phyloP scores from a whole-genome alignment of 2,797 vertebrate species.

The Alcedo quadribrachys region DNA sequence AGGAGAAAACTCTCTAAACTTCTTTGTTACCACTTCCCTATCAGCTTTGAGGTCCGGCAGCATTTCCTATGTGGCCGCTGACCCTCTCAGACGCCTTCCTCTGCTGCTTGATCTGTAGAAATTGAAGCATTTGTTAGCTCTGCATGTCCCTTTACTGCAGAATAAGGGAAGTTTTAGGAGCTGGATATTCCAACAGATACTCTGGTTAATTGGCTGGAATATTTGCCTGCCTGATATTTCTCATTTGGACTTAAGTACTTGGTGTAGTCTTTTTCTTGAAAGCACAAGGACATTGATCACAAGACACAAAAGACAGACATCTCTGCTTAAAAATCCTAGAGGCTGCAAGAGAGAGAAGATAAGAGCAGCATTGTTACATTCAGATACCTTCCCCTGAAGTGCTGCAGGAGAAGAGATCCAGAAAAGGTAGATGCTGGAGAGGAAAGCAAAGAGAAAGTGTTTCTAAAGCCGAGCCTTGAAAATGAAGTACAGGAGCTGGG shows the following conservation, averaged over 20 bases:
- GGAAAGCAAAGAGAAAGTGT: slow-evolving; percentile 23
- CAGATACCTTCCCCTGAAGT: not conserved
- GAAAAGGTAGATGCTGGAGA: not conserved
- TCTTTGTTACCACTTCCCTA: slow-evolving; percentile 2
- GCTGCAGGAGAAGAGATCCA: not conserved
- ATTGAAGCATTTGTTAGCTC: not conserved
- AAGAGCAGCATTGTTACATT: not conserved
- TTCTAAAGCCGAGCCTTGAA: not conserved
- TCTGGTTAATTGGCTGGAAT: not conserved
- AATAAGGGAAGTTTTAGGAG: not conserved
- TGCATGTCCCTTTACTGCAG: not conserved
- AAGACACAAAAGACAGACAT: not conserved
- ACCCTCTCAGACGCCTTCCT: not conserved
- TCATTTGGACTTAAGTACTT: not conserved
- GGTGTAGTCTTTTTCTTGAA: not conserved
- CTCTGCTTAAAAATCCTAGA: not conserved
- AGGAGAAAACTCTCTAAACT: not conserved
- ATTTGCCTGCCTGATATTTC: not conserved
- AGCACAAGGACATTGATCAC: not conserved
- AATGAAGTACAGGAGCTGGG: not conserved
- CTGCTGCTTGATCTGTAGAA: not conserved
- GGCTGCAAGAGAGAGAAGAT: not conserved
- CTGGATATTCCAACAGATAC: not conserved
- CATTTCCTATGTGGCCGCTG: not conserved
- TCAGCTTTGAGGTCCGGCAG: not conserved